A percentile compares a stretch with the other conserved stretches of the same genome.
Conservation (phyloP, 2,888 invertebrate species). For the Eupithecia dodoneata region DNA sequence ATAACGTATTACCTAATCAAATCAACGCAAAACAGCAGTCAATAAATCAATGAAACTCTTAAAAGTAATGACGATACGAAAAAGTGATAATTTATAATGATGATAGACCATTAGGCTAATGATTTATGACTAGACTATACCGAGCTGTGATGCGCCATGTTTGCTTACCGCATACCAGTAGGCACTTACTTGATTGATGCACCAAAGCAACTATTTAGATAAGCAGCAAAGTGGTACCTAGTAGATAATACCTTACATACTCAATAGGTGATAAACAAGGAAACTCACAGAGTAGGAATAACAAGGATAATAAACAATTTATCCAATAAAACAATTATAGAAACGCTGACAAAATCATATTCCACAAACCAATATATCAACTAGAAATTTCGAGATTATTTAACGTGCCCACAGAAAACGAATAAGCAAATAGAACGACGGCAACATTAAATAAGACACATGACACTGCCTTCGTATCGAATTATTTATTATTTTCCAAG, state of each 20-base stretch:
- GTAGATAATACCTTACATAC: not conserved
- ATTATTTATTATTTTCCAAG: conserved; percentile 49
- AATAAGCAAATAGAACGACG: conserved; percentile 48
- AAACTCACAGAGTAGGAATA: not conserved
- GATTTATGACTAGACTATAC: conserved; percentile 23
- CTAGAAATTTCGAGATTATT: conserved; percentile 32
- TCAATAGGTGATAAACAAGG: not conserved
- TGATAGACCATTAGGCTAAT: conserved; percentile 29
- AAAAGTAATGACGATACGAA: conserved; percentile 19
- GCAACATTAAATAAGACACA: conserved; percentile 52
- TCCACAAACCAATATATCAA: conserved; percentile 25
- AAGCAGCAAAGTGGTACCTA: conserved; percentile 2
- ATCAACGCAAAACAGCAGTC: conserved; percentile 1
- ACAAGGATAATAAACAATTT: conserved; percentile 10
- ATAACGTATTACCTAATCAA: not conserved
- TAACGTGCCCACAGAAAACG: conserved; percentile 43
- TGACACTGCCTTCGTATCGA: conserved; percentile 41
- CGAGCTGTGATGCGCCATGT: conserved; percentile 22
- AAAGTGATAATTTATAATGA: conserved; percentile 21
- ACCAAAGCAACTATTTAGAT: conserved; percentile 9
- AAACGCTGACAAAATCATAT: conserved; percentile 3
- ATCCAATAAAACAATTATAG: conserved; percentile 2
- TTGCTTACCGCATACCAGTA: conserved; percentile 26
- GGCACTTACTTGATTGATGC: conserved; percentile 21
- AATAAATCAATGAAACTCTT: conserved; percentile 14